Conservation (phyloP, 2,113 vertebrate species). For the Scartelaos histophorus region DNA sequence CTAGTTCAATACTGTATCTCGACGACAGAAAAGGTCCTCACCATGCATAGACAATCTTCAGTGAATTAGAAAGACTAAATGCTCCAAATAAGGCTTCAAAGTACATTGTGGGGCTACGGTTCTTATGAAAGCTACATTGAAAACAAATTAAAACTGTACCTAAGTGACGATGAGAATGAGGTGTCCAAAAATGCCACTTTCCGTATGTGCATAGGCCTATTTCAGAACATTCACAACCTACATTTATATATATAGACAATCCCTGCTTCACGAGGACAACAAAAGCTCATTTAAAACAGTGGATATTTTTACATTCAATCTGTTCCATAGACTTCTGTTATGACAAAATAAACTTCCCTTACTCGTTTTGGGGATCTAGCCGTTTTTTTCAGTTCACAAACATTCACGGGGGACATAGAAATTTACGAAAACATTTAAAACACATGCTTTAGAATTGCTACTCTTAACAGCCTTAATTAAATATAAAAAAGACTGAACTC, state of each 20-base stretch:
- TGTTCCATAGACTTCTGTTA: conserved; percentile 62
- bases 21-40: conserved; percentile 41
- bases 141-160: conserved; percentile 35
- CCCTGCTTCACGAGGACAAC: conserved; percentile 23
- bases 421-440: neutral
- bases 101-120: conserved; percentile 64
- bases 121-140: conserved; percentile 61
- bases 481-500: too few relatives aligned
- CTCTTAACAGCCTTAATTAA: too few relatives aligned
- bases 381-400: conserved; percentile 24
- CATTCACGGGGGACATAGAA: conserved; percentile 57
- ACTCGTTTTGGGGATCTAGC: conserved; percentile 67
- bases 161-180: conserved; percentile 42
- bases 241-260: conserved; percentile 6
- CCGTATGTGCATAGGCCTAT: conserved; percentile 63
- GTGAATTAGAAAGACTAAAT: conserved; percentile 45
- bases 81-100: conserved; percentile 65
- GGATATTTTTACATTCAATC: conserved; percentile 71
- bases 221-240: conserved; percentile 3
- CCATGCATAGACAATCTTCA: conserved; percentile 56
- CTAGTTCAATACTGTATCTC: conserved; percentile 16
- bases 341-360: conserved; percentile 51
- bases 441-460: too few relatives aligned
- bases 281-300: conserved; percentile 26
- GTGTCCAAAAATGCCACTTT: conserved; percentile 45